A percentile compares a stretch with the other conserved stretches of the same genome.
phyloP scores from a whole-genome alignment of 2,113 vertebrate genomes.

The Heloderma charlesbogerti region DNA sequence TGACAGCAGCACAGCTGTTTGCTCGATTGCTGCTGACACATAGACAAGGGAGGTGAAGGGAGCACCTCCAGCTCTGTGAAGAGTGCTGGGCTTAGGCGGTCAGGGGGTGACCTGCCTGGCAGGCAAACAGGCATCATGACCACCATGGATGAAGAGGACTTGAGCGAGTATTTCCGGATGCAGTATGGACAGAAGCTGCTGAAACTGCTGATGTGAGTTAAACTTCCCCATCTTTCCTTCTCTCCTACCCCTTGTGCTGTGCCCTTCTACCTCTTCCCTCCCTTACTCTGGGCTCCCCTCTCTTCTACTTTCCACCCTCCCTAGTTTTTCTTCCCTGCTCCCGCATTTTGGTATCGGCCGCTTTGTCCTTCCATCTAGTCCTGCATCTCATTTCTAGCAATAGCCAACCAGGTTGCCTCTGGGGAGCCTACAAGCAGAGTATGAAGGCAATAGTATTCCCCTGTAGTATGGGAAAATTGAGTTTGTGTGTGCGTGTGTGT shows the following conservation, averaged over 20 bases:
- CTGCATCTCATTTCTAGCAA: neutral
- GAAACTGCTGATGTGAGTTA: slow-evolving; percentile 67
- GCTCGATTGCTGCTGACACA: neutral
- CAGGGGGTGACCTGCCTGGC: neutral
- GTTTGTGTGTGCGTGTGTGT: neutral
- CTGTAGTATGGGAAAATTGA: neutral
- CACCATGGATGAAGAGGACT: slow-evolving; percentile 57
- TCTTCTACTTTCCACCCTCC: neutral
- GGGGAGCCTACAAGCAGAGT: neutral
- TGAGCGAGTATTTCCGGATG: slow-evolving; percentile 56
- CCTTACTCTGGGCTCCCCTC: neutral
- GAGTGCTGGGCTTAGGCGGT: neutral
- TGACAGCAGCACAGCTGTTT: neutral
- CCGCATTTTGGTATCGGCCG: accelerated
- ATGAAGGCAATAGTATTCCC: neutral
- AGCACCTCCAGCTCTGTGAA: neutral
- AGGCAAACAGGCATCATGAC: slow-evolving; percentile 33
- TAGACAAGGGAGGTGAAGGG: neutral
- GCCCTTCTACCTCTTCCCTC: neutral
- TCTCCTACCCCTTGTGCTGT: too few relatives aligned
- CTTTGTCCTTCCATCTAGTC: neutral
- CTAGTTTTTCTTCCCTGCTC: neutral
- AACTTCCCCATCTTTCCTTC: neutral
- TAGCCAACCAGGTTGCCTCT: neutral
- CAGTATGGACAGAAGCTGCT: slow-evolving; percentile 68